Base-by-base conservation (phyloP, 1,140 invertebrate genomes). In the Thaumatotibia leucotreta region DNA sequence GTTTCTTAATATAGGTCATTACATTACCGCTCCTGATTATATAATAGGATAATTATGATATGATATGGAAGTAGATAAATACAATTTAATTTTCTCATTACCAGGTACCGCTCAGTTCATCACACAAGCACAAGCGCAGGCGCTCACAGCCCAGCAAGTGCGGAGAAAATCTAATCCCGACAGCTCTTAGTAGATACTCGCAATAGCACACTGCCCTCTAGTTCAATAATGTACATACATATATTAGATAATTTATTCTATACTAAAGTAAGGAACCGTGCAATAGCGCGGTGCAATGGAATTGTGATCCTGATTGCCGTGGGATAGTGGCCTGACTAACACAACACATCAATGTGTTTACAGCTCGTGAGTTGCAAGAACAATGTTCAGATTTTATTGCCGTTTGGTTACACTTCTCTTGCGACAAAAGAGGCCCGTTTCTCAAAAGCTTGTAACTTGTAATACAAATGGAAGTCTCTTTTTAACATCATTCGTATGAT, bases 151-250 rank as follows among this genome's bases (percentile, higher is more conserved):
- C 22, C 88, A 90, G 20, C 88, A 90, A 75, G 85, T 89, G 70
- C 75, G 88, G 39, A 77, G 88, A 66, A 89, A 90, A 84, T 90
- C 88, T 5, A 89, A 89, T 66, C 76, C 85, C 24, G 88, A 90
- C 74, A 87, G 85, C 79, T 90, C 86, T 76, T 90, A 90, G 86
- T 88, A 77, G 77, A 73, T 52, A 66, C 58, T 10, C 68, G 72
- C 23, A 23, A 23, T 74, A 80, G 68, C 33, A 61, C 75, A 82
- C 73, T 81, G 78, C 78, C 79, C 71, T 63, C 58, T 84, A 83
- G 77, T 75, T 64, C 81, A 75, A 73, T 45, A 73, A 58, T 84
- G 74, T 83, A 83, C 70, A 83, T 83, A 82, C 66, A 65, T 63
- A 67, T 69, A 65, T 67, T 82, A 77, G 68, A 63, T 79, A 67